Evolutionary conservation across 2,113 vertebrate species (phyloP), one percentile per base, ranked within the genome.

Genomic region (Glareola pratincola): DNA sequence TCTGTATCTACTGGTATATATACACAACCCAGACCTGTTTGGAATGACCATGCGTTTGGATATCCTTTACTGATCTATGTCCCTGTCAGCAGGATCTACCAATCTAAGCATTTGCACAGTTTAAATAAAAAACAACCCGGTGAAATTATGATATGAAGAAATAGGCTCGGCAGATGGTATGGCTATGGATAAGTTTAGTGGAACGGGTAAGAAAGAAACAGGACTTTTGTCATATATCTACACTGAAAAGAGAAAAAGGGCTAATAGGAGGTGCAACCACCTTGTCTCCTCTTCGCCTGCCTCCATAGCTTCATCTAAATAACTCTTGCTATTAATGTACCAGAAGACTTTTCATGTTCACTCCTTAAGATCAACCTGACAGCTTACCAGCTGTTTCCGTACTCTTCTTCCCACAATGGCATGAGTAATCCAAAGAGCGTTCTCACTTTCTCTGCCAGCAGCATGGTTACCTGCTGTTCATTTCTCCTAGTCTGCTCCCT

Each of bases 311-410:
- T 96, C 91, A 85, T 88, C 91, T 79, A 98, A 96, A 94, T 89
- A 96, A 85, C 75, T 96, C 45, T 78, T 22, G 1, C 59, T 76
- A 96, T 91, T 96, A 96, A 96, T 54, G 91, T 59, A 96, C 60
- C 90, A 96, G 88, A 97, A 94, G 95, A 94, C 57, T 97, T 91
- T 97, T 98, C 95, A 97, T 59, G 86, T 97, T 96, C 94, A 94
- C 90, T 97, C 88, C 81, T 92, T 83, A 93, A 97, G 97, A 98
- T 98, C 85, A 96, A 90, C 69, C 96, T 98, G 97, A 98, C 98
- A 98, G 94, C 69, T 96, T 95, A 97, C 96, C 98, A 98, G 97
- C 97, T 98, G 98, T 98, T 97, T 97, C 93, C 59, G 43, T 92
- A 92, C 94, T 98, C 96, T 95, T 98, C 97, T 97, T 98, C 97